Percentiles rank a stretch among this genome's conserved stretches.
phyloP scores from a whole-genome alignment of 1,140 invertebrate species.

The Drosophila jambulina region DNA sequence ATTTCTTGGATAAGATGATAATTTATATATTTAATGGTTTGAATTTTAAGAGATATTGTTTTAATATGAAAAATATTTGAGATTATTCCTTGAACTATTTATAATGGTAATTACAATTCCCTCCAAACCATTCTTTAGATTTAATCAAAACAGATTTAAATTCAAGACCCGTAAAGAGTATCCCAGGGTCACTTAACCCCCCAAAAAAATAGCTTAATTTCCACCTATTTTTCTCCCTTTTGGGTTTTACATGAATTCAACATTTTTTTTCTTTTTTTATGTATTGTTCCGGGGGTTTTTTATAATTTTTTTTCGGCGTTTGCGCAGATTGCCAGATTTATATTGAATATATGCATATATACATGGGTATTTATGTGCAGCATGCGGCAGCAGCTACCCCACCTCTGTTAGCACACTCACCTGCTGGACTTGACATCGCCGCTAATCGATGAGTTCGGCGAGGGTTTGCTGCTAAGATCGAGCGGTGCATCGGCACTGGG shows the following conservation, averaged over 20 bases:
- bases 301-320: slow-evolving; percentile 60
- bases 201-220: slow-evolving; percentile 22
- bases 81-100: not conserved
- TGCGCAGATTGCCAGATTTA: slow-evolving; percentile 57
- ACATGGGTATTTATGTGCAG: slow-evolving; percentile 37
- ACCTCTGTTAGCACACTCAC: slow-evolving; percentile 55
- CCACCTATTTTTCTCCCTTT: slow-evolving; percentile 26
- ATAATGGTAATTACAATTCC: not conserved
- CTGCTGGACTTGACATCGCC: slow-evolving; percentile 78
- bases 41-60: not conserved
- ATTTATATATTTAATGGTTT: not conserved
- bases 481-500: slow-evolving; percentile 88
- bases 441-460: slow-evolving; percentile 82
- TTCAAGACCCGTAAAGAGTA: slow-evolving; percentile 1
- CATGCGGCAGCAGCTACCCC: slow-evolving; percentile 11
- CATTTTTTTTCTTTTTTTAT: slow-evolving; percentile 32
- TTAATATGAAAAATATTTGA: too few relatives aligned
- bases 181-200: not conserved
- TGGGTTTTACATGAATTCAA: slow-evolving; percentile 51
- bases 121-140: not conserved
- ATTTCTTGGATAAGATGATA: not conserved
- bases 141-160: not conserved
- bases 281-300: slow-evolving; percentile 52
- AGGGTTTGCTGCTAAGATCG: slow-evolving; percentile 91
- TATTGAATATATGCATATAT: slow-evolving; percentile 45